These are phyloP conservation scores for Camarhynchus parvulus DNA, from an alignment of 2,113 vertebrate species.

Conservation along the genomic window DNA sequence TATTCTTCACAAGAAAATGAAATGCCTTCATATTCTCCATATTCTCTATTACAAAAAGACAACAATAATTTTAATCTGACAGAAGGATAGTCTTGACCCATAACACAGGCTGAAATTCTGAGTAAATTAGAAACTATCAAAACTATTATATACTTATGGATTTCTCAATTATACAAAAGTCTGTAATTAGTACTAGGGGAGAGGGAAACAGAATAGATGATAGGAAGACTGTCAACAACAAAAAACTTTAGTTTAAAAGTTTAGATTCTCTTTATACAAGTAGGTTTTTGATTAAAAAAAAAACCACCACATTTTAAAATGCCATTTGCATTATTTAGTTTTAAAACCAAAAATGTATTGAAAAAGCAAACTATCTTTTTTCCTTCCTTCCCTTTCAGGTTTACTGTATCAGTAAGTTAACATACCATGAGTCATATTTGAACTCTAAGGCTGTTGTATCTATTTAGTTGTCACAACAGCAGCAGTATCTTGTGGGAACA, in stretches of 20 bases:
- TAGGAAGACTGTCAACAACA: background rate
- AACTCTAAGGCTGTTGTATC: background rate
- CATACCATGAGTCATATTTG: background rate
- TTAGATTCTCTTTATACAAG: background rate
- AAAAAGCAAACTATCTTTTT: background rate
- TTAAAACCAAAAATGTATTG: background rate
- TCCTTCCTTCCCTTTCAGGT: background rate
- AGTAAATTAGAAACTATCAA: background rate
- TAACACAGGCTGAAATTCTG: background rate
- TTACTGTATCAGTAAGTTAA: background rate
- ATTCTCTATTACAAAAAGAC: background rate
- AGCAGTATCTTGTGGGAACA: background rate
- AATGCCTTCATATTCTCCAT: background rate
- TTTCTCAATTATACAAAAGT: background rate
- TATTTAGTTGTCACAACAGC: background rate
- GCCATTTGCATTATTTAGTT: background rate
- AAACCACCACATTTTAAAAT: accelerated
- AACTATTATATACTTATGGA: background rate
- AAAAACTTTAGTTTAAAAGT: background rate
- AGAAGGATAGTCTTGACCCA: background rate
- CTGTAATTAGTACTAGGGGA: background rate
- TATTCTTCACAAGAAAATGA: background rate
- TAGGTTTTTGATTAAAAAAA: background rate
- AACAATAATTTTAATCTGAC: background rate
- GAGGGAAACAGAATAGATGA: background rate